Percentiles rank a stretch among this genome's conserved stretches.
These are phyloP conservation scores for Tortrix viridana DNA, from an alignment of 2,888 invertebrate species.

Conservation along the genomic window DNA sequence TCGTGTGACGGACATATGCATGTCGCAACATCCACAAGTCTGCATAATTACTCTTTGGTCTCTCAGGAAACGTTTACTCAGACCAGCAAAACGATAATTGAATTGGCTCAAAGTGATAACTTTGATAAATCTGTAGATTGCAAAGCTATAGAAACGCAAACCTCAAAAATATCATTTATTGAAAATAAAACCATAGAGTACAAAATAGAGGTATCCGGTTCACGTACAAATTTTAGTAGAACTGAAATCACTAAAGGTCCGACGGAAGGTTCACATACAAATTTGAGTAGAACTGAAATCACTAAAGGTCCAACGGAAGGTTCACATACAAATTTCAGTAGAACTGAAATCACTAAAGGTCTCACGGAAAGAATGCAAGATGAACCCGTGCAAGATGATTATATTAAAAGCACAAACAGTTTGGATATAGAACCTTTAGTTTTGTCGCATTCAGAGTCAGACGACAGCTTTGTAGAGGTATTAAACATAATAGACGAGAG, in stretches of 20 bases:
- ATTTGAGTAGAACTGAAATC: slow-evolving; percentile 16
- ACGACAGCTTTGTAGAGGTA: slow-evolving; percentile 49
- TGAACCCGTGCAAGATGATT: slow-evolving; percentile 10
- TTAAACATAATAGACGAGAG: slow-evolving; percentile 41
- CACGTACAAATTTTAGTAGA: slow-evolving; percentile 25
- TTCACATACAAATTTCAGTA: slow-evolving; percentile 25
- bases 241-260: slow-evolving; percentile 3
- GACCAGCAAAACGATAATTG: slow-evolving; percentile 84
- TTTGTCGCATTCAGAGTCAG: slow-evolving; percentile 51
- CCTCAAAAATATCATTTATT: slow-evolving; percentile 67
- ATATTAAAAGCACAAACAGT: slow-evolving; percentile 39
- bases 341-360: slow-evolving; percentile 5
- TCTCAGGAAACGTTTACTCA: slow-evolving; percentile 79
- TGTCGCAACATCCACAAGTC: slow-evolving; percentile 40
- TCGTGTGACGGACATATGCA: slow-evolving; percentile 41
- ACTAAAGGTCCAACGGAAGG: slow-evolving; percentile 15
- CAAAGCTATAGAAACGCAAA: slow-evolving; percentile 70
- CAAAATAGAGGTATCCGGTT: slow-evolving; percentile 53
- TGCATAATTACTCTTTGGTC: slow-evolving; percentile 51
- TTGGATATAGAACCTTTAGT: slow-evolving; percentile 61
- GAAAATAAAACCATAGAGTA: slow-evolving; percentile 65
- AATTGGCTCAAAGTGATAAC: slow-evolving; percentile 70
- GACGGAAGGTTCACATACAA: slow-evolving; percentile 34
- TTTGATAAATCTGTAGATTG: slow-evolving; percentile 42
- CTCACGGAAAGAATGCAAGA: not conserved